These are phyloP conservation scores for Ardeotis arabs DNA, from an alignment of 2,113 vertebrate species.

Conservation along the genomic window DNA sequence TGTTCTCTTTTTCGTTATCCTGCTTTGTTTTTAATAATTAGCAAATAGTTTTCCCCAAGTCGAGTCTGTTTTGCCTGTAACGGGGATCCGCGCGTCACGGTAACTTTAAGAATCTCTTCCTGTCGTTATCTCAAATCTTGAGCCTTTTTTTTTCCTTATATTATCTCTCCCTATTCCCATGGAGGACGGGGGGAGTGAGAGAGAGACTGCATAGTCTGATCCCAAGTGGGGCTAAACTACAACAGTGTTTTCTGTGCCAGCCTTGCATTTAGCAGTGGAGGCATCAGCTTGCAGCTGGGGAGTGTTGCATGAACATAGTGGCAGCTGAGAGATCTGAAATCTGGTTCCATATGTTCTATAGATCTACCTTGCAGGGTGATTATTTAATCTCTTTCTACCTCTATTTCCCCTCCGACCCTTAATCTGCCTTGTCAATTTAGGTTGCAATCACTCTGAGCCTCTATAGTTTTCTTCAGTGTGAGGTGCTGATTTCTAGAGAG, in stretches of 20 bases:
- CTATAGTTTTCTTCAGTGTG: background rate
- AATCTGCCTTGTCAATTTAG: background rate
- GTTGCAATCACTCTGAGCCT: background rate
- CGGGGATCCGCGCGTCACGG: too few relatives aligned
- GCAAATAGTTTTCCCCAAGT: too few relatives aligned
- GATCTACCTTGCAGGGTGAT: background rate
- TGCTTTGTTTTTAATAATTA: too few relatives aligned
- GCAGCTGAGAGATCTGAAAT: background rate
- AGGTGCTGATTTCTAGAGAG: background rate
- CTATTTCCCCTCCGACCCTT: background rate
- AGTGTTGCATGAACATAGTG: background rate
- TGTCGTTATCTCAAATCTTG: too few relatives aligned
- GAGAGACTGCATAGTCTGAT: too few relatives aligned
- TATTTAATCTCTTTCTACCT: background rate
- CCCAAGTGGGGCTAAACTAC: too few relatives aligned
- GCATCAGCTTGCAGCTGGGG: accelerated
- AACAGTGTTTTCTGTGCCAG: background rate
- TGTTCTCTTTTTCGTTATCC: too few relatives aligned
- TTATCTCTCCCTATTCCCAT: too few relatives aligned
- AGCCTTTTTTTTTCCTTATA: too few relatives aligned
- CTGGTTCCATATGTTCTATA: background rate
- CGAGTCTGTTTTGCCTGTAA: too few relatives aligned
- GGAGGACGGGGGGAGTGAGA: too few relatives aligned
- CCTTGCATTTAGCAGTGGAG: background rate
- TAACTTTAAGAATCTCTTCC: too few relatives aligned